Conservation (phyloP, 2,113 vertebrate species). For the Aramus guarauna region DNA sequence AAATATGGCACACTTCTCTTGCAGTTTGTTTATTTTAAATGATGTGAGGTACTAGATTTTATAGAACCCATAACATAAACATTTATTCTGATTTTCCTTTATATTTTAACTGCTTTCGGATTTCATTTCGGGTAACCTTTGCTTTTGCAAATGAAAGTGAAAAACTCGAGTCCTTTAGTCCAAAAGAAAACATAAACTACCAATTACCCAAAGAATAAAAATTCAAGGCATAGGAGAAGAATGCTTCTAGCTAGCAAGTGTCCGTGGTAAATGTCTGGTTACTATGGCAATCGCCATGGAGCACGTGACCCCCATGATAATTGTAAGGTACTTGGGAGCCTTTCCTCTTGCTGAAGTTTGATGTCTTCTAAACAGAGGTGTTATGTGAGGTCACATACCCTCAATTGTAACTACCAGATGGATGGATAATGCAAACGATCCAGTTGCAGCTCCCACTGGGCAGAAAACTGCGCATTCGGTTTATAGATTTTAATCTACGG, state of each 20-base stretch:
- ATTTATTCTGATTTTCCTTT: neutral
- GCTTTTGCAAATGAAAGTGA: neutral
- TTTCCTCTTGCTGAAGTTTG: neutral
- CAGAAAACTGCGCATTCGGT: neutral
- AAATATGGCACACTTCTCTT: neutral
- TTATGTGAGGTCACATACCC: neutral
- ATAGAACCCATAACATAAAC: neutral
- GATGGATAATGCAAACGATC: neutral
- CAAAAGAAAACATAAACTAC: neutral
- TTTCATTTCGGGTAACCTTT: neutral
- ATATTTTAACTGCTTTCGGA: neutral
- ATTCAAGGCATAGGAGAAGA: neutral
- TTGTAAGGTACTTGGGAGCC: neutral
- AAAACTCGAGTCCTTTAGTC: neutral
- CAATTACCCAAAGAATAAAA: neutral
- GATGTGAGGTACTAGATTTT: neutral
- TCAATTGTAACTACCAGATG: neutral
- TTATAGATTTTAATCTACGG: neutral
- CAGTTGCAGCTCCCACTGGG: conserved; percentile 10
- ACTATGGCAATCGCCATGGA: conserved; percentile 37
- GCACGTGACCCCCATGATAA: conserved; percentile 26
- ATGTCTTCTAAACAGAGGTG: neutral
- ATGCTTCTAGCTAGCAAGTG: neutral
- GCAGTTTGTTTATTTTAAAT: neutral
- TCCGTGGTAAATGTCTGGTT: conserved; percentile 51